Conservation (phyloP, 2,888 invertebrate genomes). For the Melanchra persicariae region DNA sequence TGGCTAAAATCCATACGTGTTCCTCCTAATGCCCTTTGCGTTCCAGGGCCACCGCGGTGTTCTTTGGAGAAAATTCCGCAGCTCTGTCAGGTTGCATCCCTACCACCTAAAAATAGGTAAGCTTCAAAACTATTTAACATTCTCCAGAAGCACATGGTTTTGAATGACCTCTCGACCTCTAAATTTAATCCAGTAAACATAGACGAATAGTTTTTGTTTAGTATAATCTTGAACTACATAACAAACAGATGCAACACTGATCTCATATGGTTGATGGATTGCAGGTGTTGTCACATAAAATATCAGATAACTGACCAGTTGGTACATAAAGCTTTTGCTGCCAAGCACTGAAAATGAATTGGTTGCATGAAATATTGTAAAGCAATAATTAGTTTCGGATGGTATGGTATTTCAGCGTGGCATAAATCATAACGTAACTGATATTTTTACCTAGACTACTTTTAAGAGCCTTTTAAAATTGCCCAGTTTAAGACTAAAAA, state of each 20-base stretch:
- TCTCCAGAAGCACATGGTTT: background rate
- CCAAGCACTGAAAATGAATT: constrained; percentile 42
- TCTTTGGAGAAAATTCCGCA: too few relatives aligned
- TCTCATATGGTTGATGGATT: constrained; percentile 30
- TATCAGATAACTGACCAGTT: constrained; percentile 28
- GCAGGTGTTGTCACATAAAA: constrained; percentile 52
- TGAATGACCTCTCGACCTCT: background rate
- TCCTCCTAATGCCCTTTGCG: too few relatives aligned
- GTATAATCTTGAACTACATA: constrained; percentile 33
- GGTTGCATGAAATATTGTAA: background rate
- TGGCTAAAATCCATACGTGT: too few relatives aligned
- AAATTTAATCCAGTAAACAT: background rate
- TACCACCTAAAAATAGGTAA: too few relatives aligned
- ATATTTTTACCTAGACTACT: too few relatives aligned
- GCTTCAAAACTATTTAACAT: background rate
- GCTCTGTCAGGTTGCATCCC: too few relatives aligned
- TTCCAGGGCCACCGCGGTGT: too few relatives aligned
- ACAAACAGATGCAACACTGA: constrained; percentile 18
- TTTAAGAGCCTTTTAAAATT: too few relatives aligned
- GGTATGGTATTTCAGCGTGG: too few relatives aligned
- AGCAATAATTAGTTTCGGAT: too few relatives aligned
- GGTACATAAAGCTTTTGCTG: constrained; percentile 35
- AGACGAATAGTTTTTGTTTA: constrained; percentile 7
- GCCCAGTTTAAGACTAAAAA: too few relatives aligned
- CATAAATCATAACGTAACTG: too few relatives aligned